Conservation (phyloP, 2,113 vertebrate genomes). For the Physeter macrocephalus region DNA sequence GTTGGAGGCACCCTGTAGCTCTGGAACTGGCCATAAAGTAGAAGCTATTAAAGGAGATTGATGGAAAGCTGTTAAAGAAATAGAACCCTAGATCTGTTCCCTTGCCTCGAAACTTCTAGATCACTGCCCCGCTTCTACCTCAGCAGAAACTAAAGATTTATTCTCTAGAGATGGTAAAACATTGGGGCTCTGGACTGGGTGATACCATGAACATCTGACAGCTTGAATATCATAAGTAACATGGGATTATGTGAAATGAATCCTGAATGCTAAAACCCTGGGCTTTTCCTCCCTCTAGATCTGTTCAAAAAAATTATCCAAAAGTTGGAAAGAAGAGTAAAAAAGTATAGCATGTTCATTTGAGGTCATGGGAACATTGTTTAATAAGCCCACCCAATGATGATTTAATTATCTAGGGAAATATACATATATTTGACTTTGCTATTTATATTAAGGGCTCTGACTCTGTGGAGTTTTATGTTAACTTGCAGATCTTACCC, state of each 20-base stretch:
- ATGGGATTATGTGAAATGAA: slow-evolving; percentile 6
- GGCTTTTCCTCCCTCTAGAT: background rate
- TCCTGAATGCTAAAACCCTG: background rate
- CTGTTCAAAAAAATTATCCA: background rate
- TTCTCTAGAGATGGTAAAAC: background rate
- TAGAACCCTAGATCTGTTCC: background rate
- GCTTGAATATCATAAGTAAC: background rate
- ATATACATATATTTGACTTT: background rate
- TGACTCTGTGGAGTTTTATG: background rate
- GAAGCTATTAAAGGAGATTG: background rate
- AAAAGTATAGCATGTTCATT: background rate
- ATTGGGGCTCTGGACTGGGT: background rate
- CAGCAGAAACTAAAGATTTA: background rate
- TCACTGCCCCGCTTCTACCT: background rate
- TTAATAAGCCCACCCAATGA: background rate
- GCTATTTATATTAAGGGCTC: background rate
- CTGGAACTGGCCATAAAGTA: background rate
- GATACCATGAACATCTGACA: background rate
- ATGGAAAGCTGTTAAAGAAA: background rate
- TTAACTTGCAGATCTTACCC: background rate
- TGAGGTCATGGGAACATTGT: background rate
- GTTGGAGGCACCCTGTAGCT: background rate
- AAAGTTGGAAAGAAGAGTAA: slow-evolving; percentile 11
- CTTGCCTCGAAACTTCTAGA: background rate
- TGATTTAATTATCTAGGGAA: slow-evolving; percentile 18